Conservation (phyloP, 2,888 invertebrate species). For the Minunthozetes semirufus region DNA sequence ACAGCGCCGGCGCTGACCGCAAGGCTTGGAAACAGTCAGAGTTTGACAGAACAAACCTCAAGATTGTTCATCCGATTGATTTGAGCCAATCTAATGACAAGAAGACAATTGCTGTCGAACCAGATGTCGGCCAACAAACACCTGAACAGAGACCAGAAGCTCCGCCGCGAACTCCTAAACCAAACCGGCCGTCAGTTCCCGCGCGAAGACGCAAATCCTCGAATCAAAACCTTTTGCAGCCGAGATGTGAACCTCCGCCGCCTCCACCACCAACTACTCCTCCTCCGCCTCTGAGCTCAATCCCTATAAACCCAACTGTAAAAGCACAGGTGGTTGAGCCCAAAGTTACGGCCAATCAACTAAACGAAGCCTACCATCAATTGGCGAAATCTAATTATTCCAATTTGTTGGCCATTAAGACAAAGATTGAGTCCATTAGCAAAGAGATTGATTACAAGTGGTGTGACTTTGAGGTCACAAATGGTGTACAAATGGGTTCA, state of each 20-base stretch:
- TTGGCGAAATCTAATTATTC: slow-evolving; percentile 19
- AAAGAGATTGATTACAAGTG: not conserved
- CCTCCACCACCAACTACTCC: not conserved
- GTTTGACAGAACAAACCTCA: slow-evolving; percentile 10
- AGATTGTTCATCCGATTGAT: slow-evolving; percentile 20
- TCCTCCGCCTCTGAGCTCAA: not conserved
- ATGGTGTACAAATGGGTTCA: not conserved
- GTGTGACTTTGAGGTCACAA: not conserved
- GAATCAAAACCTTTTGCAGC: not conserved
- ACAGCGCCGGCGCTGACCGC: not conserved
- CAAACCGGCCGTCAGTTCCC: not conserved
- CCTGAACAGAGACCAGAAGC: not conserved
- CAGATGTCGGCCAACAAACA: not conserved
- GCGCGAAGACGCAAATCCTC: not conserved
- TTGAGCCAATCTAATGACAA: not conserved
- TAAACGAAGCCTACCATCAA: slow-evolving; percentile 24
- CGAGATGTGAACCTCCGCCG: not conserved
- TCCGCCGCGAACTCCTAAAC: slow-evolving; percentile 1
- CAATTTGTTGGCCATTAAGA: slow-evolving; percentile 19
- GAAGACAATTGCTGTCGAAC: not conserved
- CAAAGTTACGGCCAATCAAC: not conserved
- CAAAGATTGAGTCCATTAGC: not conserved
- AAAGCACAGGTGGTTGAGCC: not conserved
- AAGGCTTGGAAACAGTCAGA: slow-evolving; percentile 35
- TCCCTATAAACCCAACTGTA: not conserved